Base-by-base conservation (phyloP, 2,113 vertebrate species). In the Hydropotes inermis region DNA sequence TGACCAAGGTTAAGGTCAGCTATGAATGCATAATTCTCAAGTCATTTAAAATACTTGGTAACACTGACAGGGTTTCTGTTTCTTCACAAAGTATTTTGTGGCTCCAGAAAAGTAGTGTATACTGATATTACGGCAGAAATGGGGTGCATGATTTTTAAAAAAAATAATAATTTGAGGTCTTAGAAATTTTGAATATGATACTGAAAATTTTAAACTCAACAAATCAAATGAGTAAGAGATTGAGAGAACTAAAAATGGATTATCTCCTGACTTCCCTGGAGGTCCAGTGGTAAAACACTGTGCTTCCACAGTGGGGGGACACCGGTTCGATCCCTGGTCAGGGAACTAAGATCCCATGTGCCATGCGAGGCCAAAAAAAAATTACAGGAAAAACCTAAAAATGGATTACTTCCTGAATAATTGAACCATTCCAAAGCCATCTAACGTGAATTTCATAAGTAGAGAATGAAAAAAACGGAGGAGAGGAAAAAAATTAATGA, bases 1-100 rank as follows among this genome's bases (percentile, higher is more conserved):
- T 64, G 19, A 36, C n/a, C 60, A 86, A 91, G 83, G 36, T 61
- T 14, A 86, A 88, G 95, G 61, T n/a, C 87, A 33, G 4, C 43
- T 12, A 3, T 12, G 28, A 78, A 25, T 50, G 43, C 3, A 6
- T 55, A 8, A 23, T 78, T 47, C 23, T 86, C 43, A 50, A 28
- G 36, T 19, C 27, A 30, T 39, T 36, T 90, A 36, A 70, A 92
- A 93, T n/a, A 12, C 52, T 14, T 2, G 7, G 4, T 33, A 23
- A 21, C 58, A 67, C 11, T 9, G 54, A 89, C 9, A 28, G 39
- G 23, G 15, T 45, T 74, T 86, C 54, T 58, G 17, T 52, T 52
- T 86, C n/a, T 79, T 36, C 15, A 23, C 4, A 2, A 89, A 36
- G 33, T 50, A 28, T 74, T 70, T 88, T 58, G 11, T 54, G 60